A percentile compares a stretch with the other conserved stretches of the same genome.
phyloP scores from a whole-genome alignment of 2,797 vertebrate species.

The Mormyrus hasselquistii region DNA sequence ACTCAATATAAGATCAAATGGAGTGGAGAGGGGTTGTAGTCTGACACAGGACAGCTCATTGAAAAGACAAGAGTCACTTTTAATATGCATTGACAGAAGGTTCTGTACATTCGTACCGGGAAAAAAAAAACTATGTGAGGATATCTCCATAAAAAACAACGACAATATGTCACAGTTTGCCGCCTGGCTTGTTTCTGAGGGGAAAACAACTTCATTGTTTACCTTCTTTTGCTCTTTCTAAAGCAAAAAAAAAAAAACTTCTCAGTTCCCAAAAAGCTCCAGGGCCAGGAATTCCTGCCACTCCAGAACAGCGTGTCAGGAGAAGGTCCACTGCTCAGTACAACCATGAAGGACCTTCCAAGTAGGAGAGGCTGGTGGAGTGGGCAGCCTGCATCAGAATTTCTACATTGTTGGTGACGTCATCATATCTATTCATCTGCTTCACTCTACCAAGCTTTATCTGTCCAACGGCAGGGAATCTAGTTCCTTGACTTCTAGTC shows the following conservation, averaged over 20 bases:
- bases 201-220: neutral
- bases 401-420: neutral
- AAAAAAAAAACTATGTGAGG: neutral
- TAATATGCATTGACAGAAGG: neutral
- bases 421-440: neutral
- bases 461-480: neutral
- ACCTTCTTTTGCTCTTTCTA: neutral
- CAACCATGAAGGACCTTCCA: neutral
- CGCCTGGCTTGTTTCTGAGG: neutral
- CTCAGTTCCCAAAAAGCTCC: neutral
- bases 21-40: neutral
- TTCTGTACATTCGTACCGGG: neutral
- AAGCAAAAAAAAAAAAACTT: neutral
- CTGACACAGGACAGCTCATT: neutral
- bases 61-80: neutral
- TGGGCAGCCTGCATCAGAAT: neutral
- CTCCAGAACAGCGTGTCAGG: neutral
- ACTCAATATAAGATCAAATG: neutral
- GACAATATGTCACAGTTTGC: neutral
- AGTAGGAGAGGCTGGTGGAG: neutral
- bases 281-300: neutral
- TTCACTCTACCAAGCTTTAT: neutral
- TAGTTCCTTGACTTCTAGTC: neutral
- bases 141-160: neutral
- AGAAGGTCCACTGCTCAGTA: neutral